Evolutionary conservation across 2,113 vertebrate species (phyloP), one percentile per base, ranked within the genome.

Genomic region (Hoplias malabaricus): DNA sequence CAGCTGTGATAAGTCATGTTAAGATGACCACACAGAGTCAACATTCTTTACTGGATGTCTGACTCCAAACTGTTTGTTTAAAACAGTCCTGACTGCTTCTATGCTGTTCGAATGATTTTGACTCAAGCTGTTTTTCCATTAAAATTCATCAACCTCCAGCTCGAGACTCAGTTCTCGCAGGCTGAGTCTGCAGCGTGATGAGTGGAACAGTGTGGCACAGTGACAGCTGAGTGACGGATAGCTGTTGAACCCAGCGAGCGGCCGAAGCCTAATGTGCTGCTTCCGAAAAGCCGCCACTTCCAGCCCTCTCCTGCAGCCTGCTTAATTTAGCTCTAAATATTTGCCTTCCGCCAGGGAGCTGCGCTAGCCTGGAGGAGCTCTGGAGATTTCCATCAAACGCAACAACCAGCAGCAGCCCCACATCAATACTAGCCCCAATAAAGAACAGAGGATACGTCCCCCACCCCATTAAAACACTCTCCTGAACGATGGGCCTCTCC

Each of bases 341-440:
- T 38, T 68, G 50, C 59, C 40, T 33, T 61, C 36, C 42, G 14
- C 43, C 27, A 0, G 25, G 1, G 25, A 73, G 54, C 40, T 75
- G 33, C 16, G 2, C 4, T 2, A 50, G 74, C 38, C 75, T 73
- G 31, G 48, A 59, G 63, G 69, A 62, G 40, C 54, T 38, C 34
- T 13, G 23, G 46, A 75, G 61, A 48, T 42, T 82, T 73, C 36
- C 38, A 48, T 76, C 68, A 56, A 65, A 63, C 27, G 67, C 54
- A 63, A 65, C 38, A 36, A 77, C 57, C 59, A 62, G 59, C 29
- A 33, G 73, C 33, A 31, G 46, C 21, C 33, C 34, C 29, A 48
- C 54, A 77, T 71, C 77, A 82, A 65, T 73, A 71, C 40, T 68
- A 79, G 40, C 73, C 29, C 21, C 13, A 72, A 69, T 21, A 75